Percentiles rank a stretch among this genome's conserved stretches.
Evolutionary conservation across 1,140 invertebrate genomes (phyloP).

Genomic region (Nixonia krombeini): DNA sequence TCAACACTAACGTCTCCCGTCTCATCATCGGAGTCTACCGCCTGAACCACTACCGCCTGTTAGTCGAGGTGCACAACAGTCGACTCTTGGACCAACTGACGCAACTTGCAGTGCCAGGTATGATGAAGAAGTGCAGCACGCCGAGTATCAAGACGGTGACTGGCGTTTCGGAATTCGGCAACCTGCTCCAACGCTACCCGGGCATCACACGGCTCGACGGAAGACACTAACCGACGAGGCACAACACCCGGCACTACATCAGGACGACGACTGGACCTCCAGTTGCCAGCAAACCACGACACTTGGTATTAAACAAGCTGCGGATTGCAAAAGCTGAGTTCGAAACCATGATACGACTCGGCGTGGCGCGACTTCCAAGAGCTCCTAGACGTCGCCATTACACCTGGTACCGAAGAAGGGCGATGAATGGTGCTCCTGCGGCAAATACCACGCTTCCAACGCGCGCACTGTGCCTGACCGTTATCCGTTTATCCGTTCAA

Average conservation of each 20-base stretch:
- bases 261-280: constrained; percentile 59
- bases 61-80: no score
- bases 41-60: background rate
- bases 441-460: constrained; percentile 47
- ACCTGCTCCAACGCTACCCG: background rate
- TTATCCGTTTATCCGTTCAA: no score
- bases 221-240: constrained; percentile 8
- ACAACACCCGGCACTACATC: no score
- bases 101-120: background rate
- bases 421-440: background rate
- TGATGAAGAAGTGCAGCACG: background rate
- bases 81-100: background rate
- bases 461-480: constrained; percentile 56
- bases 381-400: background rate
- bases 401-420: no score
- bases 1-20: constrained; percentile 50
- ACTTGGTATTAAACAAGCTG: constrained; percentile 56
- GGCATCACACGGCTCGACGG: background rate
- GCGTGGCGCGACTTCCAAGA: constrained; percentile 9
- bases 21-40: constrained; percentile 18
- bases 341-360: constrained; percentile 53
- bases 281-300: constrained; percentile 55
- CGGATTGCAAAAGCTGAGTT: constrained; percentile 58
- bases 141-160: background rate
- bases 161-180: background rate